These are phyloP conservation scores for Cephalopachus bancanus DNA, from an alignment of 2,797 vertebrate species.

Conservation along the genomic window DNA sequence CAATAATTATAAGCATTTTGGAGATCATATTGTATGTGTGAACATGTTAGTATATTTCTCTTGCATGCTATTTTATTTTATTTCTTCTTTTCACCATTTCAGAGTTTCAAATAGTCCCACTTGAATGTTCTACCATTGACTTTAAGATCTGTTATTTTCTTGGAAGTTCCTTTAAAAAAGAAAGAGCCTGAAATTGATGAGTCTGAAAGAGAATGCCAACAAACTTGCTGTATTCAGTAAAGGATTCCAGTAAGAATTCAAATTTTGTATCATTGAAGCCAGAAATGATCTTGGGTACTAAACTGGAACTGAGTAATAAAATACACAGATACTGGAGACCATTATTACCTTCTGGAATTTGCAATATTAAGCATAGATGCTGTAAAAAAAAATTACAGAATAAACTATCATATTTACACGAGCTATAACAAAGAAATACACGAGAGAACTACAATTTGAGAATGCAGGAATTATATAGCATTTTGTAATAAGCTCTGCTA, in stretches of 20 bases:
- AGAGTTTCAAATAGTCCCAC: background rate
- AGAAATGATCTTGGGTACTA: background rate
- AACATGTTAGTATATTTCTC: background rate
- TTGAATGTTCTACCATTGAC: background rate
- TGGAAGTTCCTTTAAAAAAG: background rate
- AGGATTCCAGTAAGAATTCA: background rate
- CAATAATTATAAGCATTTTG: constrained; percentile 24
- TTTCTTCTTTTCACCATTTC: constrained; percentile 28
- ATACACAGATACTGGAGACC: background rate
- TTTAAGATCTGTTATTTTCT: background rate
- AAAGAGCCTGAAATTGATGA: background rate
- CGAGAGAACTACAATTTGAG: background rate
- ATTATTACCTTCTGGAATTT: background rate
- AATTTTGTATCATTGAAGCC: background rate
- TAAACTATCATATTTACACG: background rate
- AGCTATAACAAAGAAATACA: background rate
- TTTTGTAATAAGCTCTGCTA: background rate
- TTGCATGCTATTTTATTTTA: constrained; percentile 7
- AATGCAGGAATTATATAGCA: background rate
- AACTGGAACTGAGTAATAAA: background rate
- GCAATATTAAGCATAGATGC: background rate
- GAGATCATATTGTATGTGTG: background rate
- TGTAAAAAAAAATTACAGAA: background rate
- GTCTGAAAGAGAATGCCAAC: background rate
- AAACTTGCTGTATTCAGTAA: background rate